These are phyloP conservation scores for Oncorhynchus keta DNA, from an alignment of 2,113 vertebrate species.

Conservation along the genomic window DNA sequence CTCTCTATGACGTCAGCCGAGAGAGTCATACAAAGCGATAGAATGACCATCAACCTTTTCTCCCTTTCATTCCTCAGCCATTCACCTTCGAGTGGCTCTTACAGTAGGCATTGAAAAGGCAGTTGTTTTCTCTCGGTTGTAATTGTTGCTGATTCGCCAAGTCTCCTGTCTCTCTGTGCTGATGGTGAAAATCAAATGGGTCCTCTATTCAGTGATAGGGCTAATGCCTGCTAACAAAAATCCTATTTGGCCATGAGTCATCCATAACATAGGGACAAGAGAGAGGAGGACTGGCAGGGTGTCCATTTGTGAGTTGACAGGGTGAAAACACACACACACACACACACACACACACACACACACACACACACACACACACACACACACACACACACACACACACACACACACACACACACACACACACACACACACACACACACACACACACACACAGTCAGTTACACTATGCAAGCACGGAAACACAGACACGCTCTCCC, in stretches of 20 bases:
- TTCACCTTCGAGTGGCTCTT: background rate
- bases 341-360: too few relatives aligned
- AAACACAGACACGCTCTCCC: background rate
- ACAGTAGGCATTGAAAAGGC: constrained; percentile 20
- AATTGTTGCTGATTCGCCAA: constrained; percentile 39
- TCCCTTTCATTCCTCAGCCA: constrained; percentile 16
- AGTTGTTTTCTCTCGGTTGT: constrained; percentile 26
- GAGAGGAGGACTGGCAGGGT: background rate
- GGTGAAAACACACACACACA: background rate
- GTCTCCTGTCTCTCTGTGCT: constrained; percentile 35
- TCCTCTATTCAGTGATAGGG: constrained; percentile 56
- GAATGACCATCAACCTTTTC: constrained; percentile 9
- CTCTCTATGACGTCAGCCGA: background rate
- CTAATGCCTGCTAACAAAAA: constrained; percentile 66
- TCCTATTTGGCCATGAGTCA: constrained; percentile 68
- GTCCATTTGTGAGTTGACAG: background rate
- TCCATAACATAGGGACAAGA: constrained; percentile 49
- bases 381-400: too few relatives aligned
- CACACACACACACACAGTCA: too few relatives aligned
- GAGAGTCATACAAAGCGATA: too few relatives aligned
- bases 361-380: too few relatives aligned
- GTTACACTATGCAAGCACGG: background rate
- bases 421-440: too few relatives aligned
- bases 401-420: too few relatives aligned
- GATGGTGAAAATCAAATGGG: constrained; percentile 68